phyloP scores from a whole-genome alignment of 1,140 invertebrate genomes.

The Euwallacea fornicatus region DNA sequence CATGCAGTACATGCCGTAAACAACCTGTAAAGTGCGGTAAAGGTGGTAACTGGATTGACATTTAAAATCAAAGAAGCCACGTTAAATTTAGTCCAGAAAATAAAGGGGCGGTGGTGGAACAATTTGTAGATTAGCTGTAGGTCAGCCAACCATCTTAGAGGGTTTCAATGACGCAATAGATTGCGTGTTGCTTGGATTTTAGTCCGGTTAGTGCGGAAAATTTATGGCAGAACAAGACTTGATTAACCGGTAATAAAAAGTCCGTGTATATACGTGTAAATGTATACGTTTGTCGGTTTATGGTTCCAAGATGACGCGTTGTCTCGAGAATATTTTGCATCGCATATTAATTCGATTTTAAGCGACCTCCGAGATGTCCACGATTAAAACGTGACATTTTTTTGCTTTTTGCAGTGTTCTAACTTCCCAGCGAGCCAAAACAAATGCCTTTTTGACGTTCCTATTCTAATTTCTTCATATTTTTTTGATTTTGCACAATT shows the following conservation, averaged over 20 bases:
- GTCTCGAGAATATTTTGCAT: too few species aligned
- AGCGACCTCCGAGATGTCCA: too few species aligned
- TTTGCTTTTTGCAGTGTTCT: too few species aligned
- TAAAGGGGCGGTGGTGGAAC: not conserved
- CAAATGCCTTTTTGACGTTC: too few species aligned
- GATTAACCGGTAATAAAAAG: not conserved
- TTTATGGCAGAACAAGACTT: not conserved
- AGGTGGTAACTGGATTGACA: not conserved
- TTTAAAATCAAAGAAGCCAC: not conserved
- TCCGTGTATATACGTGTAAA: too few species aligned
- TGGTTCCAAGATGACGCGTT: not conserved
- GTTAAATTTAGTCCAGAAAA: constrained; percentile 2
- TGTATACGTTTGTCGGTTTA: not conserved
- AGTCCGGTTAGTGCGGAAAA: constrained; percentile 23
- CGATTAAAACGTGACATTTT: too few species aligned
- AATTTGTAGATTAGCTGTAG: constrained; percentile 26
- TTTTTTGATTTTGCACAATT: too few species aligned
- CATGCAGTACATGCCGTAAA: too few species aligned
- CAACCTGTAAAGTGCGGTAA: not conserved
- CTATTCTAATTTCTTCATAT: too few species aligned
- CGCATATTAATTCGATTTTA: too few species aligned
- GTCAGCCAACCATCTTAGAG: constrained; percentile 34
- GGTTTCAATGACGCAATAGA: constrained; percentile 46
- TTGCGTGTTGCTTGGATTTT: constrained; percentile 45
- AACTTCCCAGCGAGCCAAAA: too few species aligned